Evolutionary conservation across 2,888 invertebrate genomes (phyloP).

Genomic region (Nysson spinosus): DNA sequence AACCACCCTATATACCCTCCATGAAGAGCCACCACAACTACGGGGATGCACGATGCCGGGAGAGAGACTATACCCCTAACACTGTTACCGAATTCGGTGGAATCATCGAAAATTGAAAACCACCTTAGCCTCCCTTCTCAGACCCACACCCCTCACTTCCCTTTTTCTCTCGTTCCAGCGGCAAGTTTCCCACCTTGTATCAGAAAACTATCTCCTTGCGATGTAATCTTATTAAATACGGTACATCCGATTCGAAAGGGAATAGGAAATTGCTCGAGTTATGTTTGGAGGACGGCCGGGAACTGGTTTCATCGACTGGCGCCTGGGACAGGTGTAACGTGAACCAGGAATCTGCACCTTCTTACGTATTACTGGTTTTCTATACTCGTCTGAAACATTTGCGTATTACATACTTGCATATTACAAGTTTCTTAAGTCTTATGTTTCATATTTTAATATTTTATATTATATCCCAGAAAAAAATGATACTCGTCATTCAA

Average conservation of each 20-base stretch:
- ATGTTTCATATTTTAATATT: too few relatives aligned
- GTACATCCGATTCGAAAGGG: constrained; percentile 19
- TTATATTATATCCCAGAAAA: too few relatives aligned
- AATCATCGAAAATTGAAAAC: constrained; percentile 78
- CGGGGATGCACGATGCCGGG: constrained; percentile 50
- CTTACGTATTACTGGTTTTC: constrained; percentile 29
- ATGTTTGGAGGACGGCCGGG: constrained; percentile 2
- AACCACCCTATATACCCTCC: constrained; percentile 55
- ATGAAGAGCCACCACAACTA: constrained; percentile 53
- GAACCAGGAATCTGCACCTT: too few relatives aligned
- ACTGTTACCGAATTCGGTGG: constrained; percentile 74
- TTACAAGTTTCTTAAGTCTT: too few relatives aligned
- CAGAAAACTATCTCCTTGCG: constrained; percentile 24
- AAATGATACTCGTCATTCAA: too few relatives aligned
- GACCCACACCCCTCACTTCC: neutral
- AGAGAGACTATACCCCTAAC: constrained; percentile 56
- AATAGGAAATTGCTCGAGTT: constrained; percentile 19
- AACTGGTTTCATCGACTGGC: constrained; percentile 35
- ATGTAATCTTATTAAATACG: constrained; percentile 49
- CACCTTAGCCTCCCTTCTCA: constrained; percentile 55
- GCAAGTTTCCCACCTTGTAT: constrained; percentile 32
- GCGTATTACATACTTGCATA: neutral
- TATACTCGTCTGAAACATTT: constrained; percentile 4
- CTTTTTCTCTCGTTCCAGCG: neutral
- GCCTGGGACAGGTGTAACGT: constrained; percentile 29